phyloP scores from a whole-genome alignment of 2,113 vertebrate species.

The Trinectes maculatus region DNA sequence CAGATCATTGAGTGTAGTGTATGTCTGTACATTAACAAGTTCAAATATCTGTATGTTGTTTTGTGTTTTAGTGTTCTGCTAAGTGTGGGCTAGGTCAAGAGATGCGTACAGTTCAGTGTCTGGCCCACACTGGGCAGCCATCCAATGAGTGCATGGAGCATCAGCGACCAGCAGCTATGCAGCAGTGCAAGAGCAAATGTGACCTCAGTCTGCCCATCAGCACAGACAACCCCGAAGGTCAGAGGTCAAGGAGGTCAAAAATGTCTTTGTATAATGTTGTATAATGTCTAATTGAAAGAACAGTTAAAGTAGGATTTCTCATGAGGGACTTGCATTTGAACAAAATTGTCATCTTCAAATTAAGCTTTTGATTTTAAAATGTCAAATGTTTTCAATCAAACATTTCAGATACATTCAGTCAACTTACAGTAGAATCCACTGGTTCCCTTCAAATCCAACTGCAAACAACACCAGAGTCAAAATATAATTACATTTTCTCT shows the following conservation, averaged over 20 bases:
- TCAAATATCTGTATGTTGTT: not conserved
- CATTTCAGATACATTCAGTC: no score
- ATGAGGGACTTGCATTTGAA: not conserved
- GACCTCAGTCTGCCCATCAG: constrained; percentile 81
- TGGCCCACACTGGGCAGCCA: constrained; percentile 87
- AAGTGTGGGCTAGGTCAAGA: constrained; percentile 93
- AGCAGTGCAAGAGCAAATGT: constrained; percentile 95
- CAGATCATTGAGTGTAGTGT: not conserved
- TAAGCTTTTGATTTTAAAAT: not conserved
- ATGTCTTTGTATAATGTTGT: not conserved
- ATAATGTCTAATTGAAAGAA: not conserved
- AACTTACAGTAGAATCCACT: no score
- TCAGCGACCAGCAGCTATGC: constrained; percentile 85
- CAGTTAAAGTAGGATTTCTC: not conserved
- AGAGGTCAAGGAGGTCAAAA: constrained; percentile 42
- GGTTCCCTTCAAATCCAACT: no score
- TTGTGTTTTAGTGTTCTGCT: constrained; percentile 88
- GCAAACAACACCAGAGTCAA: no score
- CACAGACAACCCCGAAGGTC: constrained; percentile 93
- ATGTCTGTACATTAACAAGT: not conserved
- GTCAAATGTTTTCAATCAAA: not conserved
- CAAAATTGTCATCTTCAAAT: not conserved
- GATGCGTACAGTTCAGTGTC: constrained; percentile 90
- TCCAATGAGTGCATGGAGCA: constrained; percentile 89
- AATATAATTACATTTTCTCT: no score